Evolutionary conservation across 2,113 vertebrate species (phyloP).

Genomic region (Festucalex cinctus): DNA sequence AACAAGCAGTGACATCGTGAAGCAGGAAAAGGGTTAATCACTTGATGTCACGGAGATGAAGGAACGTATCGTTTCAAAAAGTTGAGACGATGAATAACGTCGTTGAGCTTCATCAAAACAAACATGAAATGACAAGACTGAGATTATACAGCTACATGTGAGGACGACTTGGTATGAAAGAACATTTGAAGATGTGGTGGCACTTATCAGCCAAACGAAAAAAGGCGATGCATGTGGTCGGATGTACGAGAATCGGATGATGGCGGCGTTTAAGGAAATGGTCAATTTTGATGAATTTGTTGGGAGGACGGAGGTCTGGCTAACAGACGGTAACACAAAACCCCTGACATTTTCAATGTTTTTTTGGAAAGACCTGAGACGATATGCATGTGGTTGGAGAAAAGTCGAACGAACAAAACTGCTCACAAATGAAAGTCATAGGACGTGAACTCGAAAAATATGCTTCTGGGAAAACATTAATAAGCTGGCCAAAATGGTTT

Average conservation of each 20-base stretch:
- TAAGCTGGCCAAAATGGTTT: conserved; percentile 20
- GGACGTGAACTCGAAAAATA: conserved; percentile 2
- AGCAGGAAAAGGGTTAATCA: conserved; percentile 11
- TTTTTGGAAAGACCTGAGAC: neutral
- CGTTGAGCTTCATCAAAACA: conserved; percentile 13
- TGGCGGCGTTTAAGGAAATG: conserved; percentile 40
- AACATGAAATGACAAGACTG: conserved; percentile 29
- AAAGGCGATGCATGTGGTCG: conserved; percentile 35
- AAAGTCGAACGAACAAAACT: neutral
- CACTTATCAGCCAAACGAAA: neutral
- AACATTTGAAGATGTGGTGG: conserved; percentile 10
- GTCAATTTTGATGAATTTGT: conserved; percentile 45
- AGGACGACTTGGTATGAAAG: conserved; percentile 31
- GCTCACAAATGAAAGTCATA: neutral
- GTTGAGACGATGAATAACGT: conserved; percentile 11
- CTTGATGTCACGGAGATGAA: conserved; percentile 26
- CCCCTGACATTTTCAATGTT: conserved; percentile 9
- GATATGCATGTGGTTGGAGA: neutral
- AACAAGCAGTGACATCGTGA: conserved; percentile 30
- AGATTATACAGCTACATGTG: conserved; percentile 25
- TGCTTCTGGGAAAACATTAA: conserved; percentile 42
- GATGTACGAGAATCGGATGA: conserved; percentile 25
- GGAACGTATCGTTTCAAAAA: neutral
- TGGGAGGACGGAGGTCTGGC: conserved; percentile 32
- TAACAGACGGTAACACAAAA: conserved; percentile 20